Evolutionary conservation across 2,888 invertebrate genomes (phyloP), one percentile per base, ranked within the genome.

Genomic region (Conchocele bisecta): DNA sequence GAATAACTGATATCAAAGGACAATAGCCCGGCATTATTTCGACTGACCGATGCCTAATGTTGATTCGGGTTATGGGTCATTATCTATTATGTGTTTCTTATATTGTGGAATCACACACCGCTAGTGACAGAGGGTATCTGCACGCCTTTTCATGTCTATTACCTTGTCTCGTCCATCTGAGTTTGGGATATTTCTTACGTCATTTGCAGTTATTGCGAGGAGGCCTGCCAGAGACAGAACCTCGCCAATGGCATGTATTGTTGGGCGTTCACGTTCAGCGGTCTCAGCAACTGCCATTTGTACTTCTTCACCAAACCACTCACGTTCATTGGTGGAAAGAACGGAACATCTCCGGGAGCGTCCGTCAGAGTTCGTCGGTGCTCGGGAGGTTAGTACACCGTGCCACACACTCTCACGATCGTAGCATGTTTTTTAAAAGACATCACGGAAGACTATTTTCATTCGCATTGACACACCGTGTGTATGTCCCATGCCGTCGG

Each of bases 291-390:
- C 11, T 76, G 76, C 42, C 24, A 59, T 13, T 51, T 76, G 1
- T 63, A 73, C 35, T 76, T 76, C 66, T 76, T 46, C 37, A 31
- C 37, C 33, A 57, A 53, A 17, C 76, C 76, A 0, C 39, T 76
- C 31, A 22, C 39, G 6, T 26, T 76, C 0, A 53, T 46, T 0
- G 37, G 57, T 3, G 63, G 63, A 20, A 31, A 57, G 22, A 56
- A 54, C 22, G 76, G 76, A 0, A 46, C 66, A 15, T 39, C 58
- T 1, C 57, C 53, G 24, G 72, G 69, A n/a, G 22, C 63, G n/a
- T 63, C 69, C 0, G 29, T 73, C 24, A 66, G 33, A 20, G 26
- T 76, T 3, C 46, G 76, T 31, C 41, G 63, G 2, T 76, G 76
- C 24, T 33, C 58, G 37, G 59, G 29, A 29, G 54, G 76, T 68